phyloP scores from a whole-genome alignment of 2,888 invertebrate genomes.

The Ectobius pallidus region DNA sequence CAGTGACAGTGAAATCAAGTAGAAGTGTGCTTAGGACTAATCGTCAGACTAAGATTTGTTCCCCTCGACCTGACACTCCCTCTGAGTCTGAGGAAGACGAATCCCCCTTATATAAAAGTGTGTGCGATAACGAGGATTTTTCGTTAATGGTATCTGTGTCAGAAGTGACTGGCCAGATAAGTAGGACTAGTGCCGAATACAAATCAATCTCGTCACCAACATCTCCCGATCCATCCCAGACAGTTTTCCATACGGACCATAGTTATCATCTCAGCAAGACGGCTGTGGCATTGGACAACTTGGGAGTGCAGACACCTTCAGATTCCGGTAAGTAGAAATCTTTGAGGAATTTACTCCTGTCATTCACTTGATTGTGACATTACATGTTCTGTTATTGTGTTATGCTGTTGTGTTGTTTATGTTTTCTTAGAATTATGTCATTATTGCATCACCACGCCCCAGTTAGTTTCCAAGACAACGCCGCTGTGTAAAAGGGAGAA shows the following conservation, averaged over 20 bases:
- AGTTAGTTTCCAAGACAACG: background rate
- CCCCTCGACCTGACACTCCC: constrained; percentile 47
- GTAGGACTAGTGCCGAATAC: constrained; percentile 39
- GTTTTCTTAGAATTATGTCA: no score
- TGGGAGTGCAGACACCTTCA: constrained; percentile 86
- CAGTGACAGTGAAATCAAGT: background rate
- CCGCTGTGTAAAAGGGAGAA: background rate
- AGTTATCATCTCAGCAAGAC: constrained; percentile 67
- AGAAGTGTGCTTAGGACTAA: constrained; percentile 4
- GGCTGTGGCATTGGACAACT: constrained; percentile 62
- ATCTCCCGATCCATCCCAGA: constrained; percentile 46
- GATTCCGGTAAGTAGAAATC: constrained; percentile 77
- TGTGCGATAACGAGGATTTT: constrained; percentile 4
- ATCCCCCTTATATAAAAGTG: constrained; percentile 5
- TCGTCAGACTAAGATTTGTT: background rate
- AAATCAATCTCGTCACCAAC: constrained; percentile 47
- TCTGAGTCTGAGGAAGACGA: constrained; percentile 51
- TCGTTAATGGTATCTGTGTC: constrained; percentile 48
- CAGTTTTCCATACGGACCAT: constrained; percentile 60
- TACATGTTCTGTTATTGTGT: background rate
- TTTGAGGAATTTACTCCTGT: no score
- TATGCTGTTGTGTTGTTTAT: no score
- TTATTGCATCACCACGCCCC: constrained; percentile 12
- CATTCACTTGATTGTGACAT: no score
- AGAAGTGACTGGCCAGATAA: constrained; percentile 51